Evolutionary conservation across 2,113 vertebrate species (phyloP), one percentile per base, ranked within the genome.

Genomic region (Crypturellus undulatus): DNA sequence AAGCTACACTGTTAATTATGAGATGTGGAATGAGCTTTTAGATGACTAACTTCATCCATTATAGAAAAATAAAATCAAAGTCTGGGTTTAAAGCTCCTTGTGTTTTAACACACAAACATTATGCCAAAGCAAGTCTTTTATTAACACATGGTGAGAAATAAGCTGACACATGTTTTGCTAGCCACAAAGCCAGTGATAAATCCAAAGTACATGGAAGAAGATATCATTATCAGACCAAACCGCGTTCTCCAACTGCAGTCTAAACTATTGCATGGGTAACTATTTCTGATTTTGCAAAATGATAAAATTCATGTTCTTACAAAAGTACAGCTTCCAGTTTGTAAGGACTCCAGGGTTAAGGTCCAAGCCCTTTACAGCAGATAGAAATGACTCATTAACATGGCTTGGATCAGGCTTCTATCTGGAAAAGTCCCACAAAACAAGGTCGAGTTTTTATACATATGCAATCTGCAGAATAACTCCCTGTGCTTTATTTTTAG

Each of bases 351-450:
- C 77, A 45, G 92, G 13, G 32, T 34, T 62, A 4, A n/a, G 82
- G n/a, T 93, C 77, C 93, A 90, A 80, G 58, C 69, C 87, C 70
- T 87, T 75, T 45, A 9, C 34, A 93, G 70, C 43, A 87, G 65
- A 65, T 10, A 89, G 67, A 86, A 94, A 90, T 79, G 75, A 73
- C 13, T 87, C 87, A 70, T 78, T 85, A 84, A 76, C 73, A 38
- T 0, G 5, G 32, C 38, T 34, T 84, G 83, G 79, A 94, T 69
- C 43, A 6, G 43, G 12, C 62, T 79, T 18, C 47, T 81, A 42
- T 69, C 52, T 54, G 59, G 72, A 89, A 96, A 94, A 93, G 15
- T 90, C 88, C 77, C 80, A 52, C 70, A 38, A 58, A 92, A 58
- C 28, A 84, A 10, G 0, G 1, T 26, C 36, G 47, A 62, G 43